A percentile compares a stretch with the other conserved stretches of the same genome.
Conservation (phyloP, 1,140 invertebrate genomes). For the Drosophila miranda region DNA sequence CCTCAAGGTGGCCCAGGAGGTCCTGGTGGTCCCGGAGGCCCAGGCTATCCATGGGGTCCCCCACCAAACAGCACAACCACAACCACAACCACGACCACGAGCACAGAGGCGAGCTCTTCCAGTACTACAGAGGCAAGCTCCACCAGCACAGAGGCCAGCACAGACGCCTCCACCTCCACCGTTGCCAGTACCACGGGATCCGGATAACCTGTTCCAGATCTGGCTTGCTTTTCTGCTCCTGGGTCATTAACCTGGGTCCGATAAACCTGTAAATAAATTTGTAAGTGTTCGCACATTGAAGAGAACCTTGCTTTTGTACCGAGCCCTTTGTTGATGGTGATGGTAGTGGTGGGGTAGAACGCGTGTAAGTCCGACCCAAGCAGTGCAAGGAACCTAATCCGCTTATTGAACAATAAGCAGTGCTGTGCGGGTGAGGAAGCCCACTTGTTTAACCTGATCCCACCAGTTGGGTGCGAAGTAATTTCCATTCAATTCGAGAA, state of each 20-base stretch:
- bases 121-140: not conserved
- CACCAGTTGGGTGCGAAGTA: too few relatives aligned
- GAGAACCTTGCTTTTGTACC: not conserved
- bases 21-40: not conserved
- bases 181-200: not conserved
- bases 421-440: too few relatives aligned
- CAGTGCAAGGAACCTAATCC: too few relatives aligned
- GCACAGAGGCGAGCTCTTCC: not conserved
- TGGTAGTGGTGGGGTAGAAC: too few relatives aligned
- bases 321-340: too few relatives aligned
- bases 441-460: too few relatives aligned
- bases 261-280: slow-evolving; percentile 3
- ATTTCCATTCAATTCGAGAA: too few relatives aligned
- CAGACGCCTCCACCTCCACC: not conserved
- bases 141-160: not conserved
- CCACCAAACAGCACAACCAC: slow-evolving; percentile 27
- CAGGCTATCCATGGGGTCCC: slow-evolving; percentile 13
- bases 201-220: not conserved
- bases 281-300: slow-evolving; percentile 5
- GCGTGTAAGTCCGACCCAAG: too few relatives aligned
- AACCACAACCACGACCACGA: slow-evolving; percentile 11
- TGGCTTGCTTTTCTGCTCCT: not conserved
- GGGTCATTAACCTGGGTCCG: not conserved
- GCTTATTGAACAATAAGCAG: too few relatives aligned
- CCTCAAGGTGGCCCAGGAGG: not conserved